These are phyloP conservation scores for Alectura lathami DNA, from an alignment of 2,113 vertebrate species.

Conservation along the genomic window DNA sequence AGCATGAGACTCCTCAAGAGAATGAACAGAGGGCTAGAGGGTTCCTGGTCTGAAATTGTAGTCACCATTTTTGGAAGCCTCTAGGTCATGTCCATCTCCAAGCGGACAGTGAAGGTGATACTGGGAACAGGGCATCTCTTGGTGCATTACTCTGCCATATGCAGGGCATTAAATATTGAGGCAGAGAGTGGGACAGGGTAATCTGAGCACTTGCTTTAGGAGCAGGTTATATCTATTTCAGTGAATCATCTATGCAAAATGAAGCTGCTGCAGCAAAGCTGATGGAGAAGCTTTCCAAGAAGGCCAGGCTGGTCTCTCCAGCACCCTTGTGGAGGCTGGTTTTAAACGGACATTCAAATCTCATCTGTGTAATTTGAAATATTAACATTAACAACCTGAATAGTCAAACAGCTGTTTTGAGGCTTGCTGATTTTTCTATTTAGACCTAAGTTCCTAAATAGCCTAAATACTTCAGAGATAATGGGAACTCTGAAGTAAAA, in stretches of 20 bases:
- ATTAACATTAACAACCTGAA: neutral
- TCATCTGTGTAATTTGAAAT: neutral
- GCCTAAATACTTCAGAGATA: neutral
- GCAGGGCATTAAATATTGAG: neutral
- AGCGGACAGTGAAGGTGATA: neutral
- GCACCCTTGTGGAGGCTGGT: neutral
- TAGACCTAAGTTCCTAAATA: neutral
- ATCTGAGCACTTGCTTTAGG: neutral
- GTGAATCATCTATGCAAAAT: neutral
- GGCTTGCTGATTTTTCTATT: neutral
- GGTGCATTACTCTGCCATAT: neutral
- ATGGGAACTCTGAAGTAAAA: neutral
- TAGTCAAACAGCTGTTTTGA: neutral
- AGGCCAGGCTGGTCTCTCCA: neutral
- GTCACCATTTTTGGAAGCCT: neutral
- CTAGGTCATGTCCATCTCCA: neutral
- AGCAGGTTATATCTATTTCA: neutral
- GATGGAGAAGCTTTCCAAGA: neutral
- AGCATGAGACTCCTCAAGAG: accelerated
- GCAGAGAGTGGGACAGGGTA: neutral
- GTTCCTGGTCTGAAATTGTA: neutral
- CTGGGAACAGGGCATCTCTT: neutral
- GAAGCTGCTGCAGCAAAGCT: neutral
- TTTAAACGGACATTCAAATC: neutral
- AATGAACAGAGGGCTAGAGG: neutral